Evolutionary conservation across 2,113 vertebrate species (phyloP).

Genomic region (Leiothrix lutea): DNA sequence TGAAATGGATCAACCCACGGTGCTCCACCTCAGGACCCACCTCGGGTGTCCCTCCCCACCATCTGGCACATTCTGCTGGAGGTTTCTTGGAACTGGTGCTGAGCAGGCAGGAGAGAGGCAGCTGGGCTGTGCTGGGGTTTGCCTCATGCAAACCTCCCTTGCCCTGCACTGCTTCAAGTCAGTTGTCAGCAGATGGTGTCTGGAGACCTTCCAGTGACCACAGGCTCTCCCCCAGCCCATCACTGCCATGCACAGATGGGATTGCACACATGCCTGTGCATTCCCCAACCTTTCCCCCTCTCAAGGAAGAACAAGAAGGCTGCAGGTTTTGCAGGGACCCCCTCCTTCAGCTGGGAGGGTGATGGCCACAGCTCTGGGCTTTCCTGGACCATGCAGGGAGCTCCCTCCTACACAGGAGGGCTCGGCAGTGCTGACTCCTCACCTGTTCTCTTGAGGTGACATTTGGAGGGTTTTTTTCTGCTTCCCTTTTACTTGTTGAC

Average conservation of each 20-base stretch:
- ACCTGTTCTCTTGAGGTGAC: background rate
- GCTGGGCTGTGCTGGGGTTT: background rate
- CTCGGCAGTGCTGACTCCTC: background rate
- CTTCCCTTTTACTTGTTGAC: background rate
- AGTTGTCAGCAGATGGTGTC: conserved; percentile 18
- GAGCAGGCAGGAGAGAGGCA: background rate
- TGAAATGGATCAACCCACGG: background rate
- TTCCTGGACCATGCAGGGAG: background rate
- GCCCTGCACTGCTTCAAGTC: background rate
- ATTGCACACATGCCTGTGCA: background rate
- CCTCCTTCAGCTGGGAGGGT: background rate
- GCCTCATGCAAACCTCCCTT: background rate
- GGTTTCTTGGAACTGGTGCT: background rate
- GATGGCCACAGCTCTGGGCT: background rate
- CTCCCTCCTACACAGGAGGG: background rate
- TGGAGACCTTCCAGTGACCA: conserved; percentile 47
- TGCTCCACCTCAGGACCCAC: background rate
- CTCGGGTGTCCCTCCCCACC: background rate
- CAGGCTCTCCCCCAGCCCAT: conserved; percentile 43
- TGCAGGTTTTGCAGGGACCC: background rate
- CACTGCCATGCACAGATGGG: background rate
- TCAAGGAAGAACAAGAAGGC: background rate
- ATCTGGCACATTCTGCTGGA: background rate
- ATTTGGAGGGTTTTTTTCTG: background rate
- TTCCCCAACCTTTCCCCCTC: background rate